A percentile compares a stretch with the other conserved stretches of the same genome.
Evolutionary conservation across 2,797 vertebrate genomes (phyloP).

Genomic region (Notolepis coatsorum): DNA sequence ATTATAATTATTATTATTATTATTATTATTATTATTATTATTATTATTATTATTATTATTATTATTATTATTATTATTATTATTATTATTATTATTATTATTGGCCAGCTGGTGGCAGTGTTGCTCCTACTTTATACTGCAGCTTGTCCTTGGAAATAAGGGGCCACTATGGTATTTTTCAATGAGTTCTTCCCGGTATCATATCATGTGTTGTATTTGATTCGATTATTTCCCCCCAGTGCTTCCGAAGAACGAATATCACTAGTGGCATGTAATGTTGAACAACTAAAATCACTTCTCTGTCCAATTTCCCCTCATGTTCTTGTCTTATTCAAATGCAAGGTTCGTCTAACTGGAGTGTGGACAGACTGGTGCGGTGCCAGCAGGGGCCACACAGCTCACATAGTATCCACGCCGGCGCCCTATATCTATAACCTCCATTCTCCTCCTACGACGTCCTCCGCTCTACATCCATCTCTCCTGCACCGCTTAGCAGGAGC

Average conservation of each 20-base stretch:
- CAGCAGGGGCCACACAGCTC: slow-evolving; percentile 5
- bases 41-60: too few relatives aligned
- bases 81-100: background rate
- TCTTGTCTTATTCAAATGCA: background rate
- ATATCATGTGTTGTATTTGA: too few relatives aligned
- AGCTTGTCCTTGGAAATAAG: too few relatives aligned
- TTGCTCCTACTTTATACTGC: background rate
- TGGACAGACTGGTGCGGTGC: background rate
- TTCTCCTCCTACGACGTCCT: background rate
- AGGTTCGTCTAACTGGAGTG: background rate
- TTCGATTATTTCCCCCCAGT: too few relatives aligned
- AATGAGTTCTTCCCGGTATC: too few relatives aligned
- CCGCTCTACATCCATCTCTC: slow-evolving; percentile 32
- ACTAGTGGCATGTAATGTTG: too few relatives aligned
- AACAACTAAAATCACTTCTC: background rate
- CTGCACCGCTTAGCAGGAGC: slow-evolving; percentile 7
- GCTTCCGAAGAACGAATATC: too few relatives aligned
- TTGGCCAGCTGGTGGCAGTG: slow-evolving; percentile 6
- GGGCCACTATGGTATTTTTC: too few relatives aligned
- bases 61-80: too few relatives aligned
- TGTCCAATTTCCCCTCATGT: too few relatives aligned
- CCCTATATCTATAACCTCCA: background rate
- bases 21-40: too few relatives aligned
- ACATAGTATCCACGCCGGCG: slow-evolving; percentile 1
- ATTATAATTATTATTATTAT: too few relatives aligned